phyloP scores from a whole-genome alignment of 2,888 invertebrate genomes.

The Lypha dubia region DNA sequence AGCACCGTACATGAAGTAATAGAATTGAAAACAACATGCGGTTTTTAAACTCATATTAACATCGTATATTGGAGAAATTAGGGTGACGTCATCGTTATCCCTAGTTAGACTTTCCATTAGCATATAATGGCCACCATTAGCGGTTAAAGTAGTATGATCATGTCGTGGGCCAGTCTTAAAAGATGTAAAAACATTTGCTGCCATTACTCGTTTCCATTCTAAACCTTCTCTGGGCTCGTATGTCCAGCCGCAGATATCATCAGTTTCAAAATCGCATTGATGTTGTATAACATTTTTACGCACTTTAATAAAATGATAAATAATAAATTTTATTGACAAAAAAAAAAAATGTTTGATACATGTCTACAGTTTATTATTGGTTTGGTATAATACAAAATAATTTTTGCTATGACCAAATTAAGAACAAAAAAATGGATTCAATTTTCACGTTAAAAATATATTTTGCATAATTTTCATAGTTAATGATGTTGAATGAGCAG shows the following conservation, averaged over 20 bases:
- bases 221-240: conserved; percentile 85
- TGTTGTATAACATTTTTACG: conserved; percentile 65
- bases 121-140: conserved; percentile 89
- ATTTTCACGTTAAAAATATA: no score
- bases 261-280: conserved; percentile 82
- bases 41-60: conserved; percentile 83
- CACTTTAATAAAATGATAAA: conserved; percentile 45
- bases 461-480: no score
- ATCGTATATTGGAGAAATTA: conserved; percentile 89
- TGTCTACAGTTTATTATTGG: no score
- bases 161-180: conserved; percentile 87
- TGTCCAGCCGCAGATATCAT: conserved; percentile 90
- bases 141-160: conserved; percentile 89
- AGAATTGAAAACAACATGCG: conserved; percentile 87
- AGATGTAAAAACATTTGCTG: conserved; percentile 77
- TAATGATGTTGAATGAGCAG: no score
- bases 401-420: no score
- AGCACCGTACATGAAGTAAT: conserved; percentile 91
- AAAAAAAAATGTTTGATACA: background rate
- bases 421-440: no score
- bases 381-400: no score
- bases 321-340: background rate
- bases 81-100: conserved; percentile 86
- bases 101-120: conserved; percentile 89
- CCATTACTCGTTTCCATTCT: conserved; percentile 88